Percentiles rank a stretch among this genome's conserved stretches.
Evolutionary conservation across 2,797 vertebrate genomes (phyloP).

Genomic region (Vultur gryphus): DNA sequence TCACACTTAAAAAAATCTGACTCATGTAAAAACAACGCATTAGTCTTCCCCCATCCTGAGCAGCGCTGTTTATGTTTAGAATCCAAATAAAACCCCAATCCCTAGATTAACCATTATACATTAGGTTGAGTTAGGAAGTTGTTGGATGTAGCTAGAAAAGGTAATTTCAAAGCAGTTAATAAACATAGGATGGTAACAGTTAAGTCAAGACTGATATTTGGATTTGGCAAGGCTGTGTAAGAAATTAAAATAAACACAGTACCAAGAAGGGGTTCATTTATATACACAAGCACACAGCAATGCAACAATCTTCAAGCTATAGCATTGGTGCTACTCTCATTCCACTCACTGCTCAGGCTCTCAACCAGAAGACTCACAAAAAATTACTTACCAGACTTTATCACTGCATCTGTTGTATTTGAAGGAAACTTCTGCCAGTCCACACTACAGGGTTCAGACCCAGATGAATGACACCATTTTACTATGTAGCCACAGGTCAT

Average conservation of each 20-base stretch:
- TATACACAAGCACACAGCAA: neutral
- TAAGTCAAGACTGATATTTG: neutral
- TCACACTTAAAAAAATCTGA: conserved; percentile 39
- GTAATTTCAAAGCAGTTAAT: conserved; percentile 10
- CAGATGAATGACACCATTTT: conserved; percentile 71
- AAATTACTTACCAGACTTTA: conserved; percentile 73
- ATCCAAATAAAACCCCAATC: conserved; percentile 16
- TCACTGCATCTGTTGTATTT: conserved; percentile 60
- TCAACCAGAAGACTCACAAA: neutral
- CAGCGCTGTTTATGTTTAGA: neutral
- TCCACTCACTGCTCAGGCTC: neutral
- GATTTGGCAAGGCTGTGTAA: neutral
- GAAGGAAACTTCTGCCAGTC: conserved; percentile 75
- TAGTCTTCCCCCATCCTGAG: conserved; percentile 18
- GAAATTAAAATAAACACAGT: neutral
- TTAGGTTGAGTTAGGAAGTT: neutral
- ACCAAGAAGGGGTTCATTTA: neutral
- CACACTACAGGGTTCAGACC: conserved; percentile 56
- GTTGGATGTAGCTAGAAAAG: neutral
- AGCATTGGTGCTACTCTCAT: neutral
- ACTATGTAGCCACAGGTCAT: conserved; percentile 76
- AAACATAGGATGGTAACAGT: neutral
- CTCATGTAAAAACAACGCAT: conserved; percentile 28
- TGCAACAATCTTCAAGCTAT: neutral
- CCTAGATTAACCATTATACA: neutral